Conservation (phyloP, 1,140 invertebrate genomes). For the Holotrichia oblita region DNA sequence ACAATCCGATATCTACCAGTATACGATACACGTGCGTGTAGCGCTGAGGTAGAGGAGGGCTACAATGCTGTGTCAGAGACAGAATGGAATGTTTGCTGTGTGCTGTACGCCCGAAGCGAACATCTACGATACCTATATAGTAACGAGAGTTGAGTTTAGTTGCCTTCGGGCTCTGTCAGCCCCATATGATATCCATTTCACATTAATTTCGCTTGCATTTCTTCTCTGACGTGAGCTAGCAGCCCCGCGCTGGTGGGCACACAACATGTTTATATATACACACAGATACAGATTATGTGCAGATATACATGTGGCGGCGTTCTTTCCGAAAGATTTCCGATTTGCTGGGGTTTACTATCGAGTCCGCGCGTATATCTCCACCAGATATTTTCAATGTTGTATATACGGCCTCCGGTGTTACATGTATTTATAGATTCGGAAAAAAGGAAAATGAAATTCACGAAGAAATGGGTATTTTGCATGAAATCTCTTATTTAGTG, state of each 20-base stretch:
- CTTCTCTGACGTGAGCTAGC: constrained; percentile 13
- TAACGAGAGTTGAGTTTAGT: constrained; percentile 8
- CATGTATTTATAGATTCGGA: background rate
- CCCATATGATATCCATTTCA: constrained; percentile 35
- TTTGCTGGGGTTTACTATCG: constrained; percentile 13
- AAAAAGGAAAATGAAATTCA: background rate
- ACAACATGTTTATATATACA: background rate
- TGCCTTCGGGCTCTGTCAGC: constrained; percentile 21
- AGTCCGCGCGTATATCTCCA: background rate
- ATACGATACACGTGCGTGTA: background rate
- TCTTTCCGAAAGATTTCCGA: background rate
- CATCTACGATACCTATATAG: constrained; percentile 30
- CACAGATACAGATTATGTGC: background rate
- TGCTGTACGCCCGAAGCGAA: constrained; percentile 22
- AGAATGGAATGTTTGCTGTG: constrained; percentile 30
- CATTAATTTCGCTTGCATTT: constrained; percentile 35
- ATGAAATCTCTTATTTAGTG: no score
- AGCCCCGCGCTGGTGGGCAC: background rate
- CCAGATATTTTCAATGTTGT: constrained; percentile 1
- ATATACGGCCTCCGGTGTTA: background rate
- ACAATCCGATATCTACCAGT: background rate
- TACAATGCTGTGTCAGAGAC: constrained; percentile 22
- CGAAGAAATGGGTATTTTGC: no score
- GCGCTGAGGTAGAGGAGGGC: background rate
- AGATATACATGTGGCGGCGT: background rate